Evolutionary conservation across 2,888 invertebrate genomes (phyloP).

Genomic region (Clostera curtula): DNA sequence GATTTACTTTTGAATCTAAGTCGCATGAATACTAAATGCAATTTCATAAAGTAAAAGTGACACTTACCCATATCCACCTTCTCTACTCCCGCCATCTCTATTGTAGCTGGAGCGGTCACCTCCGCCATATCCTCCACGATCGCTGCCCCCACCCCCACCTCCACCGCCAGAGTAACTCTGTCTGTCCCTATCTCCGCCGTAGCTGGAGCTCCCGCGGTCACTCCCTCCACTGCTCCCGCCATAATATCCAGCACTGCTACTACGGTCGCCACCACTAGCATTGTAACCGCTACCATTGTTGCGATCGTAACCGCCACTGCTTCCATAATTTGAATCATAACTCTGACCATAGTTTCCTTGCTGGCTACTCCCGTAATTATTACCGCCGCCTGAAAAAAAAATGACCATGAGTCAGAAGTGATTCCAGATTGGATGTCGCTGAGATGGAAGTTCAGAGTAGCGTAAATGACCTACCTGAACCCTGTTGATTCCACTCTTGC

Average conservation of each 20-base stretch:
- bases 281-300: conserved; percentile 39
- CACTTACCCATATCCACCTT: conserved; percentile 76
- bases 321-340: conserved; percentile 46
- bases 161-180: conserved; percentile 50
- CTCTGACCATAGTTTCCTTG: conserved; percentile 48
- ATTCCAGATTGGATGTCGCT: neutral
- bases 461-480: too few relatives aligned
- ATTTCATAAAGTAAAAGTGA: conserved; percentile 6
- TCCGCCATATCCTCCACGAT: conserved; percentile 62
- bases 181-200: conserved; percentile 46
- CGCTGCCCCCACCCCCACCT: conserved; percentile 53
- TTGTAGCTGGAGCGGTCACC: conserved; percentile 65
- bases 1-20: too few relatives aligned
- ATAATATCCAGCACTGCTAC: conserved; percentile 41
- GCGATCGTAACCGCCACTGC: conserved; percentile 23
- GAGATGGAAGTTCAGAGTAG: neutral
- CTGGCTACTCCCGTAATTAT: conserved; percentile 42
- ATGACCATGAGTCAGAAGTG: neutral
- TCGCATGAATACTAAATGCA: too few relatives aligned
- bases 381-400: conserved; percentile 31
- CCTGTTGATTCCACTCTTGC: conserved; percentile 54
- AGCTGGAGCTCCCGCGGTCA: conserved; percentile 54
- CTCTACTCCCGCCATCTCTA: conserved; percentile 76
- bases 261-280: conserved; percentile 52
- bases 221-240: conserved; percentile 37